Evolutionary conservation across 1,140 invertebrate species (phyloP).

Genomic region (Pygmarrhopalites habei): DNA sequence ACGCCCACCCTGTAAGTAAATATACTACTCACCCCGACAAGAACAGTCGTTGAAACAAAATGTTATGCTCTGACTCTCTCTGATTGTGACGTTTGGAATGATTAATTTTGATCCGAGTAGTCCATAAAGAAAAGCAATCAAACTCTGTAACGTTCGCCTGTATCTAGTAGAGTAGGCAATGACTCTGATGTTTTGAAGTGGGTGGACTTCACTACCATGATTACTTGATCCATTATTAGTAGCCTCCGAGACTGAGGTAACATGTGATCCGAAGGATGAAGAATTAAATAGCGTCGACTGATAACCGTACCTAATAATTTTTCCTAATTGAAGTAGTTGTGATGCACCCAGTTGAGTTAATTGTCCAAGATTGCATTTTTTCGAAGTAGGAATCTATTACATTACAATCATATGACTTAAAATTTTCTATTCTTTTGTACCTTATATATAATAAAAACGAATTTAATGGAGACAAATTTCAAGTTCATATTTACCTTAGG

Average conservation of each 20-base stretch:
- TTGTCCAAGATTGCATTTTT: constrained; percentile 59
- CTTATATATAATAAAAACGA: no score
- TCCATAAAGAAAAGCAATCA: constrained; percentile 68
- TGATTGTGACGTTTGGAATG: constrained; percentile 49
- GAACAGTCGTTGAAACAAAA: constrained; percentile 77
- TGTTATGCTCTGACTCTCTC: constrained; percentile 69
- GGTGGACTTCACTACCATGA: no score
- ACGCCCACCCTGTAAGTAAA: no score
- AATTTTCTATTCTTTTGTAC: no score
- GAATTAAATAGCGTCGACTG: constrained; percentile 26
- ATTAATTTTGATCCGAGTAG: constrained; percentile 56
- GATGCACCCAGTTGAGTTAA: constrained; percentile 61
- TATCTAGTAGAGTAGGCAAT: constrained; percentile 73
- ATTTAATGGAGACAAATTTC: no score
- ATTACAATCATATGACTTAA: no score
- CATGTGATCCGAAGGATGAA: no score
- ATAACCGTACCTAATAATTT: constrained; percentile 43
- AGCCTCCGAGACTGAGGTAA: no score
- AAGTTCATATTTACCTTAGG: no score
- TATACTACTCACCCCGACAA: no score
- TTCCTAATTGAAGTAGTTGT: constrained; percentile 70
- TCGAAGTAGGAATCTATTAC: constrained; percentile 53
- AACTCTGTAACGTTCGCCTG: constrained; percentile 80
- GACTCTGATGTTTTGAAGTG: constrained; percentile 15
- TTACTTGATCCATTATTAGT: no score